Evolutionary conservation across 2,888 invertebrate genomes (phyloP).

Genomic region (Melinaea menophilus): DNA sequence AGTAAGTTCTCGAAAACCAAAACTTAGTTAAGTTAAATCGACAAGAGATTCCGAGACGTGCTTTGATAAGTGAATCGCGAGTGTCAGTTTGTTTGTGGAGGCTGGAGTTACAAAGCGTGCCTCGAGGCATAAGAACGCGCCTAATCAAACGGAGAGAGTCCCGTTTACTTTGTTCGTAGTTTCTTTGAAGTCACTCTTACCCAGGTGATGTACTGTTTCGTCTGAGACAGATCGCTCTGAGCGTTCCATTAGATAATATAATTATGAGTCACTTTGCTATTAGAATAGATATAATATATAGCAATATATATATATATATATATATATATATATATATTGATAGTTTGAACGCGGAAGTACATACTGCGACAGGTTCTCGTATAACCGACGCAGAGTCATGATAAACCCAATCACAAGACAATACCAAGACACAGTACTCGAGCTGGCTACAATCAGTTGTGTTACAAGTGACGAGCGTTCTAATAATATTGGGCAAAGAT

Average conservation of each 20-base stretch:
- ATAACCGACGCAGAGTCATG: constrained; percentile 35
- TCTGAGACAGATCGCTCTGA: constrained; percentile 21
- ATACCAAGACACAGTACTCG: constrained; percentile 64
- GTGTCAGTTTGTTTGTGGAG: constrained; percentile 32
- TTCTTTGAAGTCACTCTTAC: constrained; percentile 60
- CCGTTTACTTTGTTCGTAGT: constrained; percentile 70
- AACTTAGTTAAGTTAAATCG: constrained; percentile 43
- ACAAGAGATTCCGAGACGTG: constrained; percentile 40
- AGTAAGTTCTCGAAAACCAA: not conserved
- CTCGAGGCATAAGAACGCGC: constrained; percentile 67
- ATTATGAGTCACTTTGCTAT: too few relatives aligned
- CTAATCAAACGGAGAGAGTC: constrained; percentile 72
- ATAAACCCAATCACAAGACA: constrained; percentile 69
- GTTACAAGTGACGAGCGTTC: constrained; percentile 36
- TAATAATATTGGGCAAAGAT: not conserved
- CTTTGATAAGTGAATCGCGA: constrained; percentile 15
- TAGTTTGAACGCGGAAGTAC: not conserved
- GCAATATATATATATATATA: too few relatives aligned
- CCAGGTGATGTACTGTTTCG: constrained; percentile 27
- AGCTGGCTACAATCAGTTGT: constrained; percentile 44
- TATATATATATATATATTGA: not conserved
- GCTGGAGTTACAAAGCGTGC: constrained; percentile 63
- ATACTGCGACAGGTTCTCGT: constrained; percentile 17
- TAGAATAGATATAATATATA: too few relatives aligned
- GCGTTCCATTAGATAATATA: constrained; percentile 9